Evolutionary conservation across 2,113 vertebrate species (phyloP).

Genomic region (Anas platyrhynchos): DNA sequence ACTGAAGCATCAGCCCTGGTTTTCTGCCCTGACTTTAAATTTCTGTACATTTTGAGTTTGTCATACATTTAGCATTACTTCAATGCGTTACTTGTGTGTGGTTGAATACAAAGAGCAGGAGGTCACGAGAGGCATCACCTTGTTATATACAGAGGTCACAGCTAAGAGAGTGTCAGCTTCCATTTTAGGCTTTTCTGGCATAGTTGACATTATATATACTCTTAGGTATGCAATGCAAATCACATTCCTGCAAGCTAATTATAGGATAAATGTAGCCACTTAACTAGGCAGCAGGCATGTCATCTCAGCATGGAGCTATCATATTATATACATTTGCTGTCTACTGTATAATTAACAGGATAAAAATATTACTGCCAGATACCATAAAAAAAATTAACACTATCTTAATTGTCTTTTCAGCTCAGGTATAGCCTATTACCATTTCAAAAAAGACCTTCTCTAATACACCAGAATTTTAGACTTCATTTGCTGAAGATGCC

Average conservation of each 20-base stretch:
- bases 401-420: constrained; percentile 85
- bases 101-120: constrained; percentile 50
- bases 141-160: constrained; percentile 71
- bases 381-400: constrained; percentile 82
- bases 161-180: constrained; percentile 67
- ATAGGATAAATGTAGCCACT: constrained; percentile 83
- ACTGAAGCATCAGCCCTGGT: constrained; percentile 7
- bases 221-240: constrained; percentile 77
- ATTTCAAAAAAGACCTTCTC: constrained; percentile 80
- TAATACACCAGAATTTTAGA: constrained; percentile 77
- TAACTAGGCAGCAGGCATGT: constrained; percentile 78
- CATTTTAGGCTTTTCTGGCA: constrained; percentile 67
- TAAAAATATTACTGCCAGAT: constrained; percentile 84
- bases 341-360: constrained; percentile 83
- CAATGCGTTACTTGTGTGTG: constrained; percentile 15
- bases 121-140: constrained; percentile 55
- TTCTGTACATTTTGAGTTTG: constrained; percentile 8
- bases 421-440: constrained; percentile 82
- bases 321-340: constrained; percentile 80
- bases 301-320: constrained; percentile 76
- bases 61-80: constrained; percentile 24
- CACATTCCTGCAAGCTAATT: constrained; percentile 85
- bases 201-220: constrained; percentile 69
- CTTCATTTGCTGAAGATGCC: constrained; percentile 70
- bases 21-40: constrained; percentile 39